A percentile compares a stretch with the other conserved stretches of the same genome.
phyloP scores from a whole-genome alignment of 2,888 invertebrate genomes.

The Pandemis cinnamomeana region DNA sequence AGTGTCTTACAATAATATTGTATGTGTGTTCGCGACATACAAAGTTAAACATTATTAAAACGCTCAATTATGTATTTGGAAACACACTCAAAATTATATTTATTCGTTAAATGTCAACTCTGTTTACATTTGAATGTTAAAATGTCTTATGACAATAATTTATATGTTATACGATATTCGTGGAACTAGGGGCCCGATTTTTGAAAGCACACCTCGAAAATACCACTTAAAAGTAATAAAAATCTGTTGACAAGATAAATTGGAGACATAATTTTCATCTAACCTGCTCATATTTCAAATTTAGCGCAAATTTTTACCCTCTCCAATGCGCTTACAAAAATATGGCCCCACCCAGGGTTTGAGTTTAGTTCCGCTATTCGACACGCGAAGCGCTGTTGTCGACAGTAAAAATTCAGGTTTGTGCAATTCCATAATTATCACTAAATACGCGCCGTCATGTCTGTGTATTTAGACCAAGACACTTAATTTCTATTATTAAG shows the following conservation, averaged over 20 bases:
- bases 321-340: too few species aligned
- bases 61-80: neutral
- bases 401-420: neutral
- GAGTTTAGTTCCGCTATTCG: constrained; percentile 20
- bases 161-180: neutral
- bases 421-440: constrained; percentile 17
- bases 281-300: too few species aligned
- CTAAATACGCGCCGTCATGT: neutral
- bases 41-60: neutral
- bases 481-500: neutral
- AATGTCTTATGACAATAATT: neutral
- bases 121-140: neutral
- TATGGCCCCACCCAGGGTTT: too few species aligned
- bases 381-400: neutral
- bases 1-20: neutral
- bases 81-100: neutral
- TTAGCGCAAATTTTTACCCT: too few species aligned
- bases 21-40: constrained; percentile 12
- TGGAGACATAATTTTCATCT: too few species aligned
- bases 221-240: too few species aligned
- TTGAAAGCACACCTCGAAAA: too few species aligned
- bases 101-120: neutral
- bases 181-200: neutral
- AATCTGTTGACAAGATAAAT: too few species aligned
- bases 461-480: neutral